Evolutionary conservation across 2,113 vertebrate species (phyloP).

Genomic region (Glaucomys volans): DNA sequence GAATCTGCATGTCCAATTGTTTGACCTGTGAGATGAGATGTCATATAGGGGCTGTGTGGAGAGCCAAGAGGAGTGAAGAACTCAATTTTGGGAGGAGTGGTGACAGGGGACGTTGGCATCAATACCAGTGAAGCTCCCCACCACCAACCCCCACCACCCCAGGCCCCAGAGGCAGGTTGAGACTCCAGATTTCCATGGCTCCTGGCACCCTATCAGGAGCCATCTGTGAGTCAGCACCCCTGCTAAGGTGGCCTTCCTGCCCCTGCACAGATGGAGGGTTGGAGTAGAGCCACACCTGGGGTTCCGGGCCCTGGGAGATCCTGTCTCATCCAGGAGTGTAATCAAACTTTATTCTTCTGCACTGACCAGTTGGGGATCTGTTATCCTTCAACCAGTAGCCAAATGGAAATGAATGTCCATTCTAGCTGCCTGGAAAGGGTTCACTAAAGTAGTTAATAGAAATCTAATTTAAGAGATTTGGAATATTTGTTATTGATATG

Average conservation of each 20-base stretch:
- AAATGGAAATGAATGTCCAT: background rate
- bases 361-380: background rate
- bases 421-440: background rate
- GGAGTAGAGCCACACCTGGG: background rate
- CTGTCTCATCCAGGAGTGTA: background rate
- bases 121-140: background rate
- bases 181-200: background rate
- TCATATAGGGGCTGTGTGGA: background rate
- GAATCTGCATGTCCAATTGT: background rate
- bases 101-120: background rate
- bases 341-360: background rate
- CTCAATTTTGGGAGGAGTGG: background rate
- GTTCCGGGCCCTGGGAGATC: background rate
- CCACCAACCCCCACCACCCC: too few relatives aligned
- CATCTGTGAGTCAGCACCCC: background rate
- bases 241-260: background rate
- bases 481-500: background rate
- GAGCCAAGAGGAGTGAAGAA: background rate
- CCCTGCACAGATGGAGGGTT: background rate
- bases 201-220: background rate
- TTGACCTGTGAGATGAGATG: background rate
- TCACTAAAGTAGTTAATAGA: background rate
- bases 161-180: background rate
- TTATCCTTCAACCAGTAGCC: background rate
- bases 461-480: conserved; percentile 24